Percentiles rank a stretch among this genome's conserved stretches.
phyloP scores from a whole-genome alignment of 2,888 invertebrate species.

The Empis stercorea region DNA sequence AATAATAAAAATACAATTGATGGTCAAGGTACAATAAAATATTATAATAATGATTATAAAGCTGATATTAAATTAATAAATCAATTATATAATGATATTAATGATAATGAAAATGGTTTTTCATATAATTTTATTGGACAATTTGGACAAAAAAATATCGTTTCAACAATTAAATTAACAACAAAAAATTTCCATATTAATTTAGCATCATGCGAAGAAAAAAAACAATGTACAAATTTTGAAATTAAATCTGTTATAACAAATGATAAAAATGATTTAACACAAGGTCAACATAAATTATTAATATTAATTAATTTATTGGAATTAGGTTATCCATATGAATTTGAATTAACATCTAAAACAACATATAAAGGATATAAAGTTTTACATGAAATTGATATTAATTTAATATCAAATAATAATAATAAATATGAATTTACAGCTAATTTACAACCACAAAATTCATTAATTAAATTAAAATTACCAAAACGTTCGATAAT shows the following conservation, averaged over 20 bases:
- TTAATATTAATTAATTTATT: conserved; percentile 57
- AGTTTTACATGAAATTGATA: conserved; percentile 53
- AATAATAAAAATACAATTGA: conserved; percentile 59
- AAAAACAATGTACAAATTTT: conserved; percentile 62
- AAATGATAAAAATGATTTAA: conserved; percentile 19
- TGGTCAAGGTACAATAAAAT: conserved; percentile 58
- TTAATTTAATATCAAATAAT: conserved; percentile 56
- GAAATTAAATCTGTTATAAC: conserved; percentile 36
- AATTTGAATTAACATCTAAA: conserved; percentile 56
- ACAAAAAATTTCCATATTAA: conserved; percentile 59
- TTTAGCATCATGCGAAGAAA: conserved; percentile 63
- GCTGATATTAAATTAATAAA: conserved; percentile 62
- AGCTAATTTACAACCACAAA: conserved; percentile 48
- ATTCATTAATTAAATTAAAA: conserved; percentile 48
- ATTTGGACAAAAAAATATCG: conserved; percentile 55
- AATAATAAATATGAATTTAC: conserved; percentile 60
- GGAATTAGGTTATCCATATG: conserved; percentile 59
- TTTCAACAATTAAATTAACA: conserved; percentile 56
- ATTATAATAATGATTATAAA: conserved; percentile 53
- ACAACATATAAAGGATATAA: conserved; percentile 46
- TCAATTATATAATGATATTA: conserved; percentile 47
- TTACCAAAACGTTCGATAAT: conserved; percentile 56
- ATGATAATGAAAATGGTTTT: conserved; percentile 50
- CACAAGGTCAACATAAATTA: conserved; percentile 45
- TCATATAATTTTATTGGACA: conserved; percentile 53